phyloP scores from a whole-genome alignment of 2,797 vertebrate genomes.

The Micropoecilia bifurca region DNA sequence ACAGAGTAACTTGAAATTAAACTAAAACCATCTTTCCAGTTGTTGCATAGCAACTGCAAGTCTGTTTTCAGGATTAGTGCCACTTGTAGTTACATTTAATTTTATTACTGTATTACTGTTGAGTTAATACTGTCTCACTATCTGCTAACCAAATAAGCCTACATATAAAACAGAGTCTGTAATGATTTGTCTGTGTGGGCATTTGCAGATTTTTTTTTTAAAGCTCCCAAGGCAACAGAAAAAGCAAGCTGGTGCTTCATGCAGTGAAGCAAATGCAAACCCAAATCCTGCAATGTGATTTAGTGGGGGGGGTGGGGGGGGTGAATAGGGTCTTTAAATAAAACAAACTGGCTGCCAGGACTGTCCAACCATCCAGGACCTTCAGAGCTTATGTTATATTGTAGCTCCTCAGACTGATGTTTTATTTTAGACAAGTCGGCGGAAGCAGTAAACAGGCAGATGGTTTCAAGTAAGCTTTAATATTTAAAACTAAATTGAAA shows the following conservation, averaged over 20 bases:
- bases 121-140: background rate
- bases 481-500: background rate
- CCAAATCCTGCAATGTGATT: slow-evolving; percentile 27
- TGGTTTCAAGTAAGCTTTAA: background rate
- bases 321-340: background rate
- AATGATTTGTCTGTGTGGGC: slow-evolving; percentile 9
- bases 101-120: slow-evolving; percentile 22
- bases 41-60: slow-evolving; percentile 67
- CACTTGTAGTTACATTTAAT: slow-evolving; percentile 37
- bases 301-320: background rate
- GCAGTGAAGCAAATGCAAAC: slow-evolving; percentile 42
- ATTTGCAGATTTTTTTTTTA: slow-evolving; percentile 17
- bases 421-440: background rate
- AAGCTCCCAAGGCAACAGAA: slow-evolving; percentile 1
- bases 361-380: background rate
- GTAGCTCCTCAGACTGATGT: background rate
- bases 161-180: background rate
- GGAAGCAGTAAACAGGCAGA: background rate
- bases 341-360: background rate
- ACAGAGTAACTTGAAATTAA: slow-evolving; percentile 37
- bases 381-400: background rate
- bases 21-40: slow-evolving; percentile 38
- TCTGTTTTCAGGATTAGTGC: slow-evolving; percentile 30
- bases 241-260: background rate
- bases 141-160: background rate